A percentile compares a stretch with the other conserved stretches of the same genome.
Conservation (phyloP, 92 coral and sea anemone species). For the Montipora capitata region DNA sequence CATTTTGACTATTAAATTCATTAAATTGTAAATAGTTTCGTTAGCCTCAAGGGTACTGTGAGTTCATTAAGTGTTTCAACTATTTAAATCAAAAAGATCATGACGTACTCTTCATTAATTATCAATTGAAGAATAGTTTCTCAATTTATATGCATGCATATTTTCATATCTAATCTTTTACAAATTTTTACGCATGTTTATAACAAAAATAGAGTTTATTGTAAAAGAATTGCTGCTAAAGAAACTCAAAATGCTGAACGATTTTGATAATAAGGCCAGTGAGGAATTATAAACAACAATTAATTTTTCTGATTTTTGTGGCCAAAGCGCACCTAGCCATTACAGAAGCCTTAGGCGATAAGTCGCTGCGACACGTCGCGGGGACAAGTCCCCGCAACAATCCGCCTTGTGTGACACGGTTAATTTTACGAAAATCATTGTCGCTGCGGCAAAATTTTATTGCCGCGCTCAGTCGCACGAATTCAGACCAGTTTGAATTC, state of each 20-base stretch:
- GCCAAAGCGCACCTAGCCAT: no score
- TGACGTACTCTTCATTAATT: constrained; percentile 19
- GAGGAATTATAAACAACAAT: neutral
- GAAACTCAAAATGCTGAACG: neutral
- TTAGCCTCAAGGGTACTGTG: neutral
- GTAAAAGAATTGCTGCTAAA: neutral
- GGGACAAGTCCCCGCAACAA: no score
- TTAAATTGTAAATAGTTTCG: neutral
- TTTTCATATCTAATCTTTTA: constrained; percentile 33
- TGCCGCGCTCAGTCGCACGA: no score
- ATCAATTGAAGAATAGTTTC: neutral
- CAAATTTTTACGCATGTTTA: constrained; percentile 25
- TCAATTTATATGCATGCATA: constrained; percentile 53
- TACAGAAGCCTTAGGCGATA: no score
- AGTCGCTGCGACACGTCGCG: no score
- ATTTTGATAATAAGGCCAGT: neutral
- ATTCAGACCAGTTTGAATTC: no score
- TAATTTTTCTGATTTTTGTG: no score
- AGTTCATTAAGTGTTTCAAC: constrained; percentile 4
- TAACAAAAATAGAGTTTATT: constrained; percentile 14
- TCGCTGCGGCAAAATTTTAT: no score
- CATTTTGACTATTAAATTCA: no score
- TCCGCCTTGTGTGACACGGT: no score
- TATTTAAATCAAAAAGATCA: constrained; percentile 31
- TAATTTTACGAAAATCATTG: no score